A percentile compares a stretch with the other conserved stretches of the same genome.
Evolutionary conservation across 2,888 invertebrate species (phyloP).

Genomic region (Thecocarcelia acutangulata): DNA sequence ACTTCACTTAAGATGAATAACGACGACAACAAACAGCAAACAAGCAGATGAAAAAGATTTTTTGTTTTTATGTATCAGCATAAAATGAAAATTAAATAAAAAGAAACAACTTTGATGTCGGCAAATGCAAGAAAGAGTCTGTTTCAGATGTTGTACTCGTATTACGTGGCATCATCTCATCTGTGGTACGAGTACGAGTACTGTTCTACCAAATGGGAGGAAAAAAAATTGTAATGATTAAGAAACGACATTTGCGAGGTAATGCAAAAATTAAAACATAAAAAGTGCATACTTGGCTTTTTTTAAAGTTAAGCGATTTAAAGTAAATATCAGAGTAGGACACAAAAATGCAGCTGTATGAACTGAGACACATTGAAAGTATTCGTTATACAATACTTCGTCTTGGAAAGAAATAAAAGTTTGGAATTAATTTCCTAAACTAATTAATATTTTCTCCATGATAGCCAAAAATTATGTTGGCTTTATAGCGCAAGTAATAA

Average conservation of each 20-base stretch:
- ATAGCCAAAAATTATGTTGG: background rate
- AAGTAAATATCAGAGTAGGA: background rate
- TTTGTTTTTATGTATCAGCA: constrained; percentile 17
- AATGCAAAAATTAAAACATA: constrained; percentile 10
- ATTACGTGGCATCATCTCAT: constrained; percentile 37
- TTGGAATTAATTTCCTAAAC: too few species aligned
- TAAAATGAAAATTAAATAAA: background rate
- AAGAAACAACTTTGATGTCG: constrained; percentile 26
- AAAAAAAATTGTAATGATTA: constrained; percentile 25
- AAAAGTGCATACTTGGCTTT: constrained; percentile 21
- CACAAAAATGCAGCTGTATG: background rate
- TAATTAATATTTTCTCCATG: too few species aligned
- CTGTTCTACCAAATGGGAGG: background rate
- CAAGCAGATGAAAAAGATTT: constrained; percentile 17
- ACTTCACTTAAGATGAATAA: constrained; percentile 29
- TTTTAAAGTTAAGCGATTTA: background rate
- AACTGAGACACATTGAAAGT: background rate
- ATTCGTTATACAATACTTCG: too few species aligned
- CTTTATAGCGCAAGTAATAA: background rate
- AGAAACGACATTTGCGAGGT: constrained; percentile 26
- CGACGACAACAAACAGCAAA: too few species aligned
- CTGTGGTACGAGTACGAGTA: background rate
- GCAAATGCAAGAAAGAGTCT: constrained; percentile 36
- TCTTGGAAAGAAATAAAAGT: too few species aligned
- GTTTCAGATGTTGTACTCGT: constrained; percentile 37